Conservation (phyloP, 2,797 vertebrate genomes). For the Gila robusta region DNA sequence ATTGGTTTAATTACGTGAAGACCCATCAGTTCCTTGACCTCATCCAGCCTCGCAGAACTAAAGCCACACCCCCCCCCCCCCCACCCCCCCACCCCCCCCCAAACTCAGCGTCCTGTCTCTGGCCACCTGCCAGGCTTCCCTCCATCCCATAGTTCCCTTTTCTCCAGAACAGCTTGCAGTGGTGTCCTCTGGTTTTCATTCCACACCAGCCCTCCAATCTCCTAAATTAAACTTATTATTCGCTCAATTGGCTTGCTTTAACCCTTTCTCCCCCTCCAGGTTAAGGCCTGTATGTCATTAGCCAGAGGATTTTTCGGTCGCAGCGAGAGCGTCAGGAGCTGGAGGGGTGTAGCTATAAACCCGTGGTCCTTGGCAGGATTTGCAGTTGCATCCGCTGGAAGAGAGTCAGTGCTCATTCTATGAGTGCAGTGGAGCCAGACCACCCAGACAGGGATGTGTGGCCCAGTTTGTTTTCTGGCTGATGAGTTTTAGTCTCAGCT, state of each 20-base stretch:
- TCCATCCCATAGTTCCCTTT: conserved; percentile 50
- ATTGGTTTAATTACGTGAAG: not conserved
- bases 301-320: conserved; percentile 67
- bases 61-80: not conserved
- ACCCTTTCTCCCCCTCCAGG: conserved; percentile 77
- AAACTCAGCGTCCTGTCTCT: conserved; percentile 43
- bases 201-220: conserved; percentile 78
- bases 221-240: conserved; percentile 86
- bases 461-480: conserved; percentile 65
- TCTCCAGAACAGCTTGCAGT: conserved; percentile 71
- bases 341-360: conserved; percentile 71
- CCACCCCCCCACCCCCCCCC: not conserved
- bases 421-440: conserved; percentile 68
- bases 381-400: conserved; percentile 67
- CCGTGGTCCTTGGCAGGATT: conserved; percentile 65
- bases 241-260: conserved; percentile 84
- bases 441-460: conserved; percentile 75
- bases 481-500: conserved; percentile 61
- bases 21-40: conserved; percentile 14
- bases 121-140: conserved; percentile 61
- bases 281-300: conserved; percentile 84
- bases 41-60: not conserved
- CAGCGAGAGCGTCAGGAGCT: conserved; percentile 58
- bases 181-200: conserved; percentile 85
- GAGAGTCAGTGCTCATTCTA: conserved; percentile 68